These are phyloP conservation scores for Pseudois nayaur DNA, from an alignment of 2,113 vertebrate species.

Conservation along the genomic window DNA sequence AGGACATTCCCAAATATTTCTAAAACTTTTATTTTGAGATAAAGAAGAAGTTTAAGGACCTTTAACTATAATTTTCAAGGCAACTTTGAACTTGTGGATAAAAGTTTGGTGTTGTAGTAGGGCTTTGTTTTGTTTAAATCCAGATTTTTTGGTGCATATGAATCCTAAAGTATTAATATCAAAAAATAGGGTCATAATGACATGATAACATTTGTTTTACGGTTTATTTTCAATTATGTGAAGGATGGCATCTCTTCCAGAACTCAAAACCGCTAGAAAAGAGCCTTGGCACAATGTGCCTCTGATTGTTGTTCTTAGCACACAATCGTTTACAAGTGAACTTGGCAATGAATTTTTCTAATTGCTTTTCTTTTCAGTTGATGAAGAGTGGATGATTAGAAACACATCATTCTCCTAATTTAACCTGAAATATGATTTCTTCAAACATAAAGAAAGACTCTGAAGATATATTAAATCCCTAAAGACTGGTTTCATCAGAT, in stretches of 20 bases:
- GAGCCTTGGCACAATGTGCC: background rate
- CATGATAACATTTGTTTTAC: background rate
- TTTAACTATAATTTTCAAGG: background rate
- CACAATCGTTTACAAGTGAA: background rate
- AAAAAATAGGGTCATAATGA: background rate
- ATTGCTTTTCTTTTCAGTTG: background rate
- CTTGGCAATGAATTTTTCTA: background rate
- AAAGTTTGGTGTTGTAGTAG: background rate
- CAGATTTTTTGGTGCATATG: background rate
- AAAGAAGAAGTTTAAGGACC: background rate
- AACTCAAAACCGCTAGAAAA: background rate
- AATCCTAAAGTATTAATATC: background rate
- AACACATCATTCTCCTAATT: background rate
- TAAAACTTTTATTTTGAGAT: background rate
- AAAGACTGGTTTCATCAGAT: background rate
- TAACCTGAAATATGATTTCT: constrained; percentile 8
- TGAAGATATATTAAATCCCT: background rate
- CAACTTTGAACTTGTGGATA: background rate
- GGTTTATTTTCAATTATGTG: background rate
- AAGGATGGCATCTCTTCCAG: background rate
- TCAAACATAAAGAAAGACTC: background rate
- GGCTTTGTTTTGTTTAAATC: background rate
- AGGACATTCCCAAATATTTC: background rate
- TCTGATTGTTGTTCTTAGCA: background rate
- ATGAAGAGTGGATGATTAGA: background rate